Percentiles rank a stretch among this genome's conserved stretches.
These are phyloP conservation scores for Rhynchotus rufescens DNA, from an alignment of 2,797 vertebrate genomes.

Conservation along the genomic window DNA sequence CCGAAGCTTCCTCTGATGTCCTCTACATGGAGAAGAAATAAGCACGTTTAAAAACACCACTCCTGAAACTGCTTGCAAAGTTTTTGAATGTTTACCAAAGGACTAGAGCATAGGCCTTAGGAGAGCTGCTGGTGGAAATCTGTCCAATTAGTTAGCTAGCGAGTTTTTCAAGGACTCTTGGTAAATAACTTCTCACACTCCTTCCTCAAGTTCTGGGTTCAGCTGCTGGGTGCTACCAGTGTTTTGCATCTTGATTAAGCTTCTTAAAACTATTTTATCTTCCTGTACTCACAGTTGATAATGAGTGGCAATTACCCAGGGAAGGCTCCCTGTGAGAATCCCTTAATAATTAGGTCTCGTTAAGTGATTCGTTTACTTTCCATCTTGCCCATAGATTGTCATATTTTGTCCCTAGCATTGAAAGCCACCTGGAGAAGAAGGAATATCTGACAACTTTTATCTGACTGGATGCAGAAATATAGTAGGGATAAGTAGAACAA, in stretches of 20 bases:
- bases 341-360: background rate
- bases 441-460: background rate
- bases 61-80: background rate
- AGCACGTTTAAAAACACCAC: rapidly evolving
- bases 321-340: background rate
- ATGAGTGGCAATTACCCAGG: background rate
- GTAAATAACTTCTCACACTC: background rate
- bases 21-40: background rate
- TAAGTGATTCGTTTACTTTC: background rate
- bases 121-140: background rate
- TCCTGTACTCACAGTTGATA: background rate
- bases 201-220: background rate
- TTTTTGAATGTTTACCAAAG: background rate
- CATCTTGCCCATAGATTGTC: background rate
- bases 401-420: background rate
- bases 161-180: background rate
- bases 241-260: background rate
- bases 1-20: too few relatives aligned
- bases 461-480: rapidly evolving
- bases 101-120: background rate
- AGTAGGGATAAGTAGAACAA: background rate
- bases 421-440: background rate
- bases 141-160: background rate
- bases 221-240: background rate
- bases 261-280: background rate